Evolutionary conservation across 2,113 vertebrate species (phyloP).

Genomic region (Phasianus colchicus): DNA sequence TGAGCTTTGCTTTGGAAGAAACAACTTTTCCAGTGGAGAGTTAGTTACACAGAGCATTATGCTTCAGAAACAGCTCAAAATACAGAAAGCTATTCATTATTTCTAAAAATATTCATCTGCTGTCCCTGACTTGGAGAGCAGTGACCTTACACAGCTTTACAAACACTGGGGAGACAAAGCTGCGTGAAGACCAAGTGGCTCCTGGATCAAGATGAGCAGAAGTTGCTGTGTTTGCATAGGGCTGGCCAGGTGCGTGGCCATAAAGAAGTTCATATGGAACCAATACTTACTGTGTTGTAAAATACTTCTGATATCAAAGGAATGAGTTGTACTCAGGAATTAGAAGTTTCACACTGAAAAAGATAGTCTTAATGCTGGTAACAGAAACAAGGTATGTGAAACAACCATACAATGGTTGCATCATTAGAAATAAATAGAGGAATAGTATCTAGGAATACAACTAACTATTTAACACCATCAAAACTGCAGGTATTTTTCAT

Average conservation of each 20-base stretch:
- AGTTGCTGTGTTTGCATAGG: background rate
- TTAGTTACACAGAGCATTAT: background rate
- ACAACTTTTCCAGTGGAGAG: background rate
- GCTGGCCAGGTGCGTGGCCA: accelerated
- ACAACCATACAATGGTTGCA: background rate
- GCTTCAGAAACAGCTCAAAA: background rate
- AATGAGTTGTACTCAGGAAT: background rate
- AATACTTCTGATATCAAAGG: background rate
- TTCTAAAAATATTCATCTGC: background rate
- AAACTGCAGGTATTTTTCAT: background rate
- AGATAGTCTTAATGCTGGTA: background rate
- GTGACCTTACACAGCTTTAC: background rate
- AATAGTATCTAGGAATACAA: background rate
- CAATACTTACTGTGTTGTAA: background rate
- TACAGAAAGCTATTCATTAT: background rate
- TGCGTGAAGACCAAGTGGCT: background rate
- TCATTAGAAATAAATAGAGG: background rate
- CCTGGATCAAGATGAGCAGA: background rate
- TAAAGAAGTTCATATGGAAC: accelerated
- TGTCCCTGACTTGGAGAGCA: background rate
- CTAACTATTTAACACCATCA: background rate
- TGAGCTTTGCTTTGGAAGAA: conserved; percentile 39
- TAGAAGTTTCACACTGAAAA: background rate
- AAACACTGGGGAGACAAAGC: background rate
- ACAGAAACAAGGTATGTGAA: background rate